Evolutionary conservation across 2,113 vertebrate species (phyloP).

Genomic region (Furnarius figulus): DNA sequence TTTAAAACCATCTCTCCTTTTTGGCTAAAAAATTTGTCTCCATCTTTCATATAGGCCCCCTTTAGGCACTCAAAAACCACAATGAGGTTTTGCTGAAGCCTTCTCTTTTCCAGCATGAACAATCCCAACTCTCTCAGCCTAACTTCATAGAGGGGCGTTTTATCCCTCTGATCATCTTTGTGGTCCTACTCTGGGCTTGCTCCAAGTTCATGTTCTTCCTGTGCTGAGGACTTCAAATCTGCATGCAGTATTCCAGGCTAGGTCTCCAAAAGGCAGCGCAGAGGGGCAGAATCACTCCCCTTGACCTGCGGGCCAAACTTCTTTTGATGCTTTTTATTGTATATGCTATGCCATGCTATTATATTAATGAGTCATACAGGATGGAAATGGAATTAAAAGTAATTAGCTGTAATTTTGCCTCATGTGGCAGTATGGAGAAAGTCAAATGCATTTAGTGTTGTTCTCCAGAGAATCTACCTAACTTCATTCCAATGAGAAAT

Average conservation of each 20-base stretch:
- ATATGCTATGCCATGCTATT: neutral
- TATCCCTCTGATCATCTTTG: neutral
- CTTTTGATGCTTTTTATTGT: neutral
- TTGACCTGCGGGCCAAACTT: neutral
- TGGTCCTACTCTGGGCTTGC: neutral
- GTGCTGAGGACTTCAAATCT: neutral
- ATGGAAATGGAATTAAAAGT: conserved; percentile 45
- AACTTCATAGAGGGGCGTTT: neutral
- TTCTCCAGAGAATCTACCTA: conserved; percentile 22
- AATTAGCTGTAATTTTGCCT: conserved; percentile 46
- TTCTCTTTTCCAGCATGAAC: neutral
- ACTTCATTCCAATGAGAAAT: conserved; percentile 22
- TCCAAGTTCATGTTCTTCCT: neutral
- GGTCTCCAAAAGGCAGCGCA: neutral
- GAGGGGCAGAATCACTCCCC: neutral
- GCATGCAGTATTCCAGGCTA: neutral
- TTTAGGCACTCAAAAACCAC: neutral
- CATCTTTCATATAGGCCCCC: neutral
- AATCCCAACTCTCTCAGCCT: neutral
- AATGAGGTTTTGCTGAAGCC: neutral
- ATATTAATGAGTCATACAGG: conserved; percentile 43
- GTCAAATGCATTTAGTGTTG: conserved; percentile 10
- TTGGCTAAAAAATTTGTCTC: neutral
- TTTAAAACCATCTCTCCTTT: neutral
- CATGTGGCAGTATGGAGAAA: neutral